Evolutionary conservation across 2,797 vertebrate species (phyloP), one percentile per base, ranked within the genome.

Genomic region (Acipenser transmontanus): DNA sequence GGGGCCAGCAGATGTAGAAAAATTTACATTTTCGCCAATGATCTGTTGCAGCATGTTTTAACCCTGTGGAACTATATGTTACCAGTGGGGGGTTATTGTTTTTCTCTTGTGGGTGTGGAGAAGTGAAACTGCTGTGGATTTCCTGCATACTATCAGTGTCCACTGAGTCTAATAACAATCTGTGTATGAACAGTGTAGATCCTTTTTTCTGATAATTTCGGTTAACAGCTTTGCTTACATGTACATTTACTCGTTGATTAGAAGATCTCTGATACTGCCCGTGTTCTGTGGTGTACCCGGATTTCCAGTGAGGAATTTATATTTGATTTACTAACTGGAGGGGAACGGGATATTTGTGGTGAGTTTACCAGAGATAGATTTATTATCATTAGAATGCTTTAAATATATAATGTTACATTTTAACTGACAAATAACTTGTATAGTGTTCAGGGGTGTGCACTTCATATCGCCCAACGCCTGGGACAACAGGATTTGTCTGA

Each of bases 61-160:
- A n/a, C 9, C 9, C 54, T 57, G 54, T 13, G 12, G 54, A 57
- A 13, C 34, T 34, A 13, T 6, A n/a, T 14, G 54, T 57, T 48
- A 9, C 47, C 59, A 52, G 66, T 66, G 59, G 62, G 61, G 67
- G 50, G 68, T 7, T 52, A 60, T 70, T 71, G 66, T 10, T 57
- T 8, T 11, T 61, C 34, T 64, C 50, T 60, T 69, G 60, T 78
- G 75, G 61, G 47, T 49, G 49, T 65, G 66, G 68, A 75, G 76
- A 80, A 79, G 70, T 73, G 52, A 76, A 74, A 73, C 70, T 71
- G 70, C 49, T 73, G 51, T 72, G 72, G 72, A 64, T 72, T 80
- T 80, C 76, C 81, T 78, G 74, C 68, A 64, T 67, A 63, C 68
- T 70, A 67, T 76, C 69, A 68, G 34, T 34, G 69, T 77, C 65